phyloP scores from a whole-genome alignment of 1,140 invertebrate species.

The Akabosia matsudoensis region DNA sequence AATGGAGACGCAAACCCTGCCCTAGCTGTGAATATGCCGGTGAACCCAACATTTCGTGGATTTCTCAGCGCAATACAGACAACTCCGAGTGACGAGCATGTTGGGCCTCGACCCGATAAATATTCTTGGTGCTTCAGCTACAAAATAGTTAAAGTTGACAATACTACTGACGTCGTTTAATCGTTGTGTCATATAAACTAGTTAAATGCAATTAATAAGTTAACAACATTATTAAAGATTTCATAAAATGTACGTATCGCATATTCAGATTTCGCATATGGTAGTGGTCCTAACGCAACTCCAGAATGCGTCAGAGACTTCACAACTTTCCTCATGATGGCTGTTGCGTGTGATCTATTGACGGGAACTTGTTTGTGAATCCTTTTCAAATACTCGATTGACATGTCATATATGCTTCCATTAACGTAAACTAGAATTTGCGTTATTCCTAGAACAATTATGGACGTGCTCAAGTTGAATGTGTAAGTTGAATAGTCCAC shows the following conservation, averaged over 20 bases:
- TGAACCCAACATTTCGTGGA: constrained; percentile 3
- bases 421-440: neutral
- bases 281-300: neutral
- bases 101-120: neutral
- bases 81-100: neutral
- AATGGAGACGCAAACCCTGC: constrained; percentile 2
- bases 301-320: neutral
- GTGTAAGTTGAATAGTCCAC: neutral
- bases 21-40: neutral
- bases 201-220: neutral
- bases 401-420: constrained; percentile 11
- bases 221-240: constrained; percentile 1
- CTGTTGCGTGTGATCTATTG: neutral
- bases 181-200: neutral
- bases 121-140: neutral
- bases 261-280: neutral
- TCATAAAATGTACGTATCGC: neutral
- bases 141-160: neutral
- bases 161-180: neutral
- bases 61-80: neutral
- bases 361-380: neutral
- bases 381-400: neutral
- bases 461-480: neutral
- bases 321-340: neutral
- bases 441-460: neutral